Conservation (phyloP, 2,113 vertebrate genomes). For the mouse (Mus musculus) region DNA sequence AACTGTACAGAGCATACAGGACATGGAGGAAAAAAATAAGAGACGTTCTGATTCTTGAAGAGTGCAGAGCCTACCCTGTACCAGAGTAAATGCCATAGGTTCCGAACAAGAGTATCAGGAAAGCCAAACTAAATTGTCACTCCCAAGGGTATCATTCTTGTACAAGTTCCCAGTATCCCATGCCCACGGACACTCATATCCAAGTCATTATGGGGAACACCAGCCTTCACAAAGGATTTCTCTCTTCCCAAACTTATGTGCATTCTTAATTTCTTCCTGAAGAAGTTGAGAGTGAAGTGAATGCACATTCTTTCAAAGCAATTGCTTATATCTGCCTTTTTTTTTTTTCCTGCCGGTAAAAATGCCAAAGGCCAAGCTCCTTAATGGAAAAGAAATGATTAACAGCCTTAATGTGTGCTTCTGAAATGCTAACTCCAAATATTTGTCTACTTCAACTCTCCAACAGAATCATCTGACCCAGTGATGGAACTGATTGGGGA, state of each 20-base stretch:
- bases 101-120: background rate
- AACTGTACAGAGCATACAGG: background rate
- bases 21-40: background rate
- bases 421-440: constrained; percentile 59
- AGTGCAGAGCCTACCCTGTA: background rate
- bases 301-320: background rate
- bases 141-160: background rate
- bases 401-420: constrained; percentile 58
- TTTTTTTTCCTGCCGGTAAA: background rate
- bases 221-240: background rate
- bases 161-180: background rate
- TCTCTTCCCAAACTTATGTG: background rate
- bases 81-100: background rate
- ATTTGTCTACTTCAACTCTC: constrained; percentile 49
- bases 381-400: constrained; percentile 64
- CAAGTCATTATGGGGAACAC: background rate
- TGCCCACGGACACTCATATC: too few relatives aligned
- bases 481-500: background rate
- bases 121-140: accelerated
- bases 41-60: background rate
- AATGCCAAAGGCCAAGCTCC: constrained; percentile 14
- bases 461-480: background rate
- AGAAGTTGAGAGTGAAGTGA: background rate
- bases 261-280: background rate
- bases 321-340: constrained; percentile 11